Conservation (phyloP, 2,113 vertebrate species). For the Semnornis frantzii region DNA sequence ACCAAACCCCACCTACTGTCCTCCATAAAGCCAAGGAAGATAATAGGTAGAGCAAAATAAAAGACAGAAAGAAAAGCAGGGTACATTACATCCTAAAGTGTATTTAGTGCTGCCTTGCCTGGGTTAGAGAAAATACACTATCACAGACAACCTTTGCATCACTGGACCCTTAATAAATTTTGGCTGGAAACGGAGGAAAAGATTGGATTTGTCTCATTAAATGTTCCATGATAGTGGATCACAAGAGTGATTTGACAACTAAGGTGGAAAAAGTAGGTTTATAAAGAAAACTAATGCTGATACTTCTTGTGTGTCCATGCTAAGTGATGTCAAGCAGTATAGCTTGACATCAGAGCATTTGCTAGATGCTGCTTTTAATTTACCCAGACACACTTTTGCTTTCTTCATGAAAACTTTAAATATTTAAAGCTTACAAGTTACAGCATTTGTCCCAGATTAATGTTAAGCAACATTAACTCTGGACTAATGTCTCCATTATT, state of each 20-base stretch:
- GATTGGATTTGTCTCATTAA: background rate
- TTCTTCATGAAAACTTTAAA: background rate
- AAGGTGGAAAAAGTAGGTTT: background rate
- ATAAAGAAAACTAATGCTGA: background rate
- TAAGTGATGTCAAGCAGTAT: background rate
- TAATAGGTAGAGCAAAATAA: background rate
- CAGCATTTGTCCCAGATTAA: background rate
- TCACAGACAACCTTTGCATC: background rate
- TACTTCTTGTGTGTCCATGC: background rate
- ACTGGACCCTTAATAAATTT: background rate
- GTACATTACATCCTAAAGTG: background rate
- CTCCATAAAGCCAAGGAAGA: background rate
- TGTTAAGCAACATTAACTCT: background rate
- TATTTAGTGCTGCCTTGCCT: background rate
- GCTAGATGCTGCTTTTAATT: background rate
- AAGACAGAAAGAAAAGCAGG: background rate
- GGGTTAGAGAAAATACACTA: rapidly evolving
- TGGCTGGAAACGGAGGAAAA: background rate
- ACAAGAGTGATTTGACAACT: background rate
- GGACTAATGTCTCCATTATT: background rate
- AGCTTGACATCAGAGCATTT: background rate
- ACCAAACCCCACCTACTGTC: background rate
- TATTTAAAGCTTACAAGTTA: background rate
- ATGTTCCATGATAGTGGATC: background rate
- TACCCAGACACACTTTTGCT: background rate